Percentiles rank a stretch among this genome's conserved stretches.
Conservation (phyloP, 2,113 vertebrate genomes). For the Galbula dea region DNA sequence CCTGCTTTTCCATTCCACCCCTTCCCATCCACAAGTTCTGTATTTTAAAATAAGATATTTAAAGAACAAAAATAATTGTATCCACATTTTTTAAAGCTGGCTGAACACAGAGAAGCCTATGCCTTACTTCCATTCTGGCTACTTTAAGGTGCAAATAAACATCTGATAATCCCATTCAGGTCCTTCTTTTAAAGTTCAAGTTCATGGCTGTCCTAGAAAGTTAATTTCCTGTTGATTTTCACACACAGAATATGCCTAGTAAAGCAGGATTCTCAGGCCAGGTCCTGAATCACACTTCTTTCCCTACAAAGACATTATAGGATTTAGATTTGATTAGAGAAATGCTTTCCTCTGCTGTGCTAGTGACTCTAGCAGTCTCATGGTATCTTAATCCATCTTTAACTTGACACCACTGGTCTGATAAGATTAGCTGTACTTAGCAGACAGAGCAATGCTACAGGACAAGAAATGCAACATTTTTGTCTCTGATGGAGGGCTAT, state of each 20-base stretch:
- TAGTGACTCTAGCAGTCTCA: not conserved
- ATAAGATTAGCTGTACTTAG: not conserved
- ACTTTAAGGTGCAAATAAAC: not conserved
- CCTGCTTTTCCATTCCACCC: accelerated
- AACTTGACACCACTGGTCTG: not conserved
- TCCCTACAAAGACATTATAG: not conserved
- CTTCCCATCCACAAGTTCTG: accelerated
- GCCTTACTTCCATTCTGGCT: not conserved
- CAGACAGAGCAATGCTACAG: not conserved
- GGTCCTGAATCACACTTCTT: not conserved
- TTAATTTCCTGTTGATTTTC: not conserved
- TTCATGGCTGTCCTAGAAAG: not conserved
- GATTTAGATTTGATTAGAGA: not conserved
- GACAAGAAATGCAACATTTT: not conserved
- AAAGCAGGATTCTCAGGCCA: not conserved
- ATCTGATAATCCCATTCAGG: not conserved
- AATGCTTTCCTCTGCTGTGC: not conserved
- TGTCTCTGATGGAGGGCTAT: not conserved
- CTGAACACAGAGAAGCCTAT: not conserved
- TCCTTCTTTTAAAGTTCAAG: not conserved
- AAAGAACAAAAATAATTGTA: not conserved
- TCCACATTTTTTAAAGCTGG: not conserved
- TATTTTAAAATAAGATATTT: not conserved
- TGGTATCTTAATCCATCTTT: not conserved
- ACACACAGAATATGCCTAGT: not conserved